A percentile compares a stretch with the other conserved stretches of the same genome.
phyloP scores from a whole-genome alignment of 1,140 invertebrate genomes.

The Scaptodrosophila lebanonensis region DNA sequence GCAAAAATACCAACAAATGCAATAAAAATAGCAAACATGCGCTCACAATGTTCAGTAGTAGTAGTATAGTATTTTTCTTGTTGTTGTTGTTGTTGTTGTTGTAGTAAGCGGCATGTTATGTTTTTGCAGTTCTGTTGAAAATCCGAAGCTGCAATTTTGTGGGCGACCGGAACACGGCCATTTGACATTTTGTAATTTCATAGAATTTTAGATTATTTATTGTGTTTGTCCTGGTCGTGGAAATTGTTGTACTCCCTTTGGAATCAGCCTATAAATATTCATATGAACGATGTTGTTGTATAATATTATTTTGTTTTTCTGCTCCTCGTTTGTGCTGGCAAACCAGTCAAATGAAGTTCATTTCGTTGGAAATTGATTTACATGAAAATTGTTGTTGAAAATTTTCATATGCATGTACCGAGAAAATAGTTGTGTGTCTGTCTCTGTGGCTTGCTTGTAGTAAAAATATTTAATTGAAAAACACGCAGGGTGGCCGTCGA shows the following conservation, averaged over 20 bases:
- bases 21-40: not conserved
- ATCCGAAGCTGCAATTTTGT: constrained; percentile 2
- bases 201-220: constrained; percentile 73
- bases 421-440: constrained; percentile 8
- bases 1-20: not conserved
- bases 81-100: not conserved
- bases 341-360: constrained; percentile 55
- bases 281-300: constrained; percentile 41
- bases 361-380: constrained; percentile 68
- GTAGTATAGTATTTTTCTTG: constrained; percentile 3
- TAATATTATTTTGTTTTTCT: constrained; percentile 18
- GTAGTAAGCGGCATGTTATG: constrained; percentile 24
- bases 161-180: constrained; percentile 31
- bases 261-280: constrained; percentile 63
- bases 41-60: constrained; percentile 6
- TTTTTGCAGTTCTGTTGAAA: no score
- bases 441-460: constrained; percentile 22
- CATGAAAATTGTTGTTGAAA: constrained; percentile 48
- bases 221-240: constrained; percentile 25
- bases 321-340: constrained; percentile 11
- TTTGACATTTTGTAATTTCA: constrained; percentile 70
- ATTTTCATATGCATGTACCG: constrained; percentile 32
- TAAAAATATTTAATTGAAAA: constrained; percentile 67
- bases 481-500: constrained; percentile 33
- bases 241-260: constrained; percentile 8